phyloP scores from a whole-genome alignment of 2,888 invertebrate genomes.

The Campopleginae sp. region DNA sequence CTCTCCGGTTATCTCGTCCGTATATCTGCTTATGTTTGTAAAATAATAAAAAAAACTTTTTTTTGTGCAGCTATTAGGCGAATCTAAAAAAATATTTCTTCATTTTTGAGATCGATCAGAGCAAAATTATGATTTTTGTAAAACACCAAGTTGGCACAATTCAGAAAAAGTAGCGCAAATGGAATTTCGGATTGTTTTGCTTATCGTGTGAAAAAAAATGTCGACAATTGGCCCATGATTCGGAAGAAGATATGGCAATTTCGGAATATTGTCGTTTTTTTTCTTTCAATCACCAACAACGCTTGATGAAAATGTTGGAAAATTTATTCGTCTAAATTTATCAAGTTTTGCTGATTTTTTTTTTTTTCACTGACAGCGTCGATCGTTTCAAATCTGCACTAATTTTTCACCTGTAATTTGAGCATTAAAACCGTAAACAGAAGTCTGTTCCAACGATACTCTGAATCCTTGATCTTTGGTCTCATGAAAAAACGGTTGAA shows the following conservation, averaged over 20 bases:
- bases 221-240: not conserved
- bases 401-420: not conserved
- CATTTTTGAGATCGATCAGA: not conserved
- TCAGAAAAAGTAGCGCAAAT: not conserved
- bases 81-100: conserved; percentile 5
- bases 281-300: not conserved
- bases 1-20: not conserved
- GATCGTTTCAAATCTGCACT: not conserved
- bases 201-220: not conserved
- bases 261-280: not conserved
- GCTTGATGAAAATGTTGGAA: not conserved
- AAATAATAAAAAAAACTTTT: conserved; percentile 7
- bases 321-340: not conserved
- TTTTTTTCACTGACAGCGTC: not conserved
- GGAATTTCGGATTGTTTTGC: not conserved
- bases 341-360: not conserved
- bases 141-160: not conserved
- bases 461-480: not conserved
- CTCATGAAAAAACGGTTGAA: not conserved
- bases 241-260: not conserved
- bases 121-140: not conserved
- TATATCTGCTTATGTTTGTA: not conserved
- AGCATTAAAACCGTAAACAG: not conserved
- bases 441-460: not conserved
- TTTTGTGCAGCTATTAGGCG: conserved; percentile 5